Evolutionary conservation across 2,113 vertebrate species (phyloP).

Genomic region (Actenoides lindsayi): DNA sequence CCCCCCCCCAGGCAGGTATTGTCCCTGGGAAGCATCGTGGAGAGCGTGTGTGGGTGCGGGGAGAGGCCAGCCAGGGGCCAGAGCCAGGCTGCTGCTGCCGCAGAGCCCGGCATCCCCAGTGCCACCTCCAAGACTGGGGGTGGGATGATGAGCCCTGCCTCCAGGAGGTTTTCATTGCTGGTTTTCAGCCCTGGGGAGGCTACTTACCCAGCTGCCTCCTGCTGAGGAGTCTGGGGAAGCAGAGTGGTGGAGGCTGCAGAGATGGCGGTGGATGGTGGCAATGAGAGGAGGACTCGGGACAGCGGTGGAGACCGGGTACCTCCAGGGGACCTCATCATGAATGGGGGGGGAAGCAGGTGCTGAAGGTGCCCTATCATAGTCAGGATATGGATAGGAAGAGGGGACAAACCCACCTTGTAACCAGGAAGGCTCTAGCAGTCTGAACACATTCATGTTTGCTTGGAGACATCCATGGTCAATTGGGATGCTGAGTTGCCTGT

Average conservation of each 20-base stretch:
- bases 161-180: not conserved
- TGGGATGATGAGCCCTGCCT: not conserved
- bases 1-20: too few species aligned
- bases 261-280: not conserved
- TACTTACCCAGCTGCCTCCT: not conserved
- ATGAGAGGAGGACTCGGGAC: fast-evolving
- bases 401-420: not conserved
- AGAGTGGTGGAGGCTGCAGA: not conserved
- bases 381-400: not conserved
- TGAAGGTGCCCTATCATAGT: not conserved
- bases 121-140: fast-evolving
- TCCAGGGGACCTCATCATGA: not conserved
- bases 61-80: not conserved
- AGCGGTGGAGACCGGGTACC: not conserved
- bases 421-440: not conserved
- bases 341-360: not conserved
- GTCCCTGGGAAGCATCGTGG: too few species aligned
- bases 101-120: not conserved
- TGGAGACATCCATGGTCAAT: not conserved
- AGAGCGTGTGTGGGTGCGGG: too few species aligned
- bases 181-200: fast-evolving
- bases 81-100: fast-evolving
- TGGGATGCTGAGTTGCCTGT: not conserved
- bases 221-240: not conserved
- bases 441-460: fast-evolving